Evolutionary conservation across 2,797 vertebrate genomes (phyloP).

Genomic region (Otolemur crassicaudatus): DNA sequence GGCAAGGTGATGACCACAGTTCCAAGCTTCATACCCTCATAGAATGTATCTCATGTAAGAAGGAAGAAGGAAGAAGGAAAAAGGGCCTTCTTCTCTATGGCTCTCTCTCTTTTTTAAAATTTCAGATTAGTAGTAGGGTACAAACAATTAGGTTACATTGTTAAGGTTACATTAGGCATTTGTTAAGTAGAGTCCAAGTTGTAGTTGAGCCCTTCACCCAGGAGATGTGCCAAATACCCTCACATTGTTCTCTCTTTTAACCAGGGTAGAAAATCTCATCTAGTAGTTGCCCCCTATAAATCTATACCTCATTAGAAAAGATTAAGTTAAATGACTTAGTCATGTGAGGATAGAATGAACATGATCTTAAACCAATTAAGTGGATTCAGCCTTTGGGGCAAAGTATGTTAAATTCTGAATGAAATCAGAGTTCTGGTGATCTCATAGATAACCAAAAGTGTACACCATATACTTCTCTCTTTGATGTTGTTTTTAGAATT

Average conservation of each 20-base stretch:
- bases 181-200: too few relatives aligned
- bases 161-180: too few relatives aligned
- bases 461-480: neutral
- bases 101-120: neutral
- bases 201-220: too few relatives aligned
- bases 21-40: neutral
- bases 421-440: neutral
- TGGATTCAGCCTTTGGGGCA: neutral
- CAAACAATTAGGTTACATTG: too few relatives aligned
- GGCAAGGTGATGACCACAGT: neutral
- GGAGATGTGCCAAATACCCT: too few relatives aligned
- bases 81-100: neutral
- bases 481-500: conserved; percentile 2
- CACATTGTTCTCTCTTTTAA: neutral
- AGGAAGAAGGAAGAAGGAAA: neutral
- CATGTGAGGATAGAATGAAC: neutral
- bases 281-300: neutral
- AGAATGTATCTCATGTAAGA: neutral
- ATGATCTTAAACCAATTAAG: neutral
- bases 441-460: neutral
- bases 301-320: neutral
- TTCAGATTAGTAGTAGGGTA: too few relatives aligned
- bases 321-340: neutral
- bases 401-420: neutral
- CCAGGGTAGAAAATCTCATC: neutral